A percentile compares a stretch with the other conserved stretches of the same genome.
phyloP scores from a whole-genome alignment of 2,113 vertebrate genomes.

The Steatornis caripensis region DNA sequence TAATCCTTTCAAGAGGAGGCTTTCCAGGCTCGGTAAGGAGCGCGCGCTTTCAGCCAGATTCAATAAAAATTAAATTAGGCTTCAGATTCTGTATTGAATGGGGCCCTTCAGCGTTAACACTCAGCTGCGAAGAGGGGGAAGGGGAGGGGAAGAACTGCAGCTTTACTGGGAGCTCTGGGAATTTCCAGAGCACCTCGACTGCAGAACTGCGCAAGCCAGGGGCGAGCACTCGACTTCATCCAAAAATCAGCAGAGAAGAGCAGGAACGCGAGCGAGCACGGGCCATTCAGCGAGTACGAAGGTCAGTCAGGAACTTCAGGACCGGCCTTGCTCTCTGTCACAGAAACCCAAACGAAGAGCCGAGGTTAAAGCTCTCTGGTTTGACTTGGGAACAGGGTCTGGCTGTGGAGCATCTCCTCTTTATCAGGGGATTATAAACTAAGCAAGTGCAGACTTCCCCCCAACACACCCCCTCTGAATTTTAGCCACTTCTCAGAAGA shows the following conservation, averaged over 20 bases:
- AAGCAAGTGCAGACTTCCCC: neutral
- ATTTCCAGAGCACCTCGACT: neutral
- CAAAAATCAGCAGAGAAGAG: neutral
- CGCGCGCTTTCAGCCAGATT: neutral
- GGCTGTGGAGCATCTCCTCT: neutral
- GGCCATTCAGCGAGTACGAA: neutral
- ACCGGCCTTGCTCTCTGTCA: neutral
- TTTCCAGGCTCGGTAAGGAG: neutral
- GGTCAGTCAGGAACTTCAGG: neutral
- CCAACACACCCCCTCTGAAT: too few species aligned
- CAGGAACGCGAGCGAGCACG: rapidly evolving
- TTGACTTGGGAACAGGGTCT: rapidly evolving
- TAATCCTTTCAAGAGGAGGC: neutral
- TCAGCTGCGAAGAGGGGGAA: neutral
- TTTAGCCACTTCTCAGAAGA: neutral
- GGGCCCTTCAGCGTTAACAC: neutral
- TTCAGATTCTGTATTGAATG: neutral
- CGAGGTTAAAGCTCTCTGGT: neutral
- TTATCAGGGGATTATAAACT: neutral
- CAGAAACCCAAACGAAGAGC: neutral
- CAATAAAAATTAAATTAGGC: neutral
- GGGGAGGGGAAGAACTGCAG: neutral
- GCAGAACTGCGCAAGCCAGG: neutral
- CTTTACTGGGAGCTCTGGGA: neutral
- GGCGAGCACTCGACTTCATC: neutral